phyloP scores from a whole-genome alignment of 2,113 vertebrate genomes.

The Stictonetta naevosa region DNA sequence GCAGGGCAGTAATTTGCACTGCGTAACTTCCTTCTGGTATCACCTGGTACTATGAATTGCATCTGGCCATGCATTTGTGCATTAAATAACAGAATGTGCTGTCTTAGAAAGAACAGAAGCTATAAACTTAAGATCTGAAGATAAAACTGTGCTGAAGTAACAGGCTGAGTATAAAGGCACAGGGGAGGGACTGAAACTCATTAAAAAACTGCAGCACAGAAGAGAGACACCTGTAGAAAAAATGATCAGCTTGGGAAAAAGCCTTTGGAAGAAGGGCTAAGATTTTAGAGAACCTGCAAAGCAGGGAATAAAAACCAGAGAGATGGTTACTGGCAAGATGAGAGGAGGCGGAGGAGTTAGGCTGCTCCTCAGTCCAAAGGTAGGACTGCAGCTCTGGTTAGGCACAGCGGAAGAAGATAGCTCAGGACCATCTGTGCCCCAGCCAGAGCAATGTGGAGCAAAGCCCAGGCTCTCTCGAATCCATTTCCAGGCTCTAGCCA shows the following conservation, averaged over 20 bases:
- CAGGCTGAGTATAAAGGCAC: neutral
- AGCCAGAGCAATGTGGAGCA: neutral
- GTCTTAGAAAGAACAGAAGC: neutral
- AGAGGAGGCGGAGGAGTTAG: neutral
- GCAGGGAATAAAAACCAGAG: neutral
- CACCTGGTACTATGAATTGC: neutral
- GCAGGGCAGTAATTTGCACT: neutral
- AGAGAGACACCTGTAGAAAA: neutral
- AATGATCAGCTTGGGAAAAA: neutral
- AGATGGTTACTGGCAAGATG: neutral
- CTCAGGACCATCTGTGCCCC: neutral
- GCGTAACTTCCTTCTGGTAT: neutral
- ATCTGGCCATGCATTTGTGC: neutral
- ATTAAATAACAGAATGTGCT: neutral
- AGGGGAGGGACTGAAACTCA: neutral
- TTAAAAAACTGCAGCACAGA: neutral
- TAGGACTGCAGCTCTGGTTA: neutral
- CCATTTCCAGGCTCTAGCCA: neutral
- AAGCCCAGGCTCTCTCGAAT: neutral
- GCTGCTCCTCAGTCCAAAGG: neutral
- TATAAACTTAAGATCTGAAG: neutral
- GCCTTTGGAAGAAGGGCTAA: neutral
- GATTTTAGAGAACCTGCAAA: neutral
- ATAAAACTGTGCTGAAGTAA: neutral
- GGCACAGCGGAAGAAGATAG: neutral